Evolutionary conservation across 2,113 vertebrate genomes (phyloP).

Genomic region (Todiramphus chloris): DNA sequence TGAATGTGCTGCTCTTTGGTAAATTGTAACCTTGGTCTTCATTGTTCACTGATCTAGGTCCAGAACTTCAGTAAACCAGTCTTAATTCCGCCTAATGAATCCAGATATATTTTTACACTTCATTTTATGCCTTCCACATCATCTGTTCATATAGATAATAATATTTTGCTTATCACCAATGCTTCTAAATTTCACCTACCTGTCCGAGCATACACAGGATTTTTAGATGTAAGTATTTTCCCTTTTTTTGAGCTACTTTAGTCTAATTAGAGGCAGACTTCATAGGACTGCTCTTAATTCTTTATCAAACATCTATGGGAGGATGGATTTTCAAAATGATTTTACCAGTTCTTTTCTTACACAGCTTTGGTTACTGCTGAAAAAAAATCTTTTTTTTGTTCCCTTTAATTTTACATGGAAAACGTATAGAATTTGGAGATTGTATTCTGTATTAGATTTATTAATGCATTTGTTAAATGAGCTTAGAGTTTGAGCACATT

Average conservation of each 20-base stretch:
- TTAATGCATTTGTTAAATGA: not conserved
- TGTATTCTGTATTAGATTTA: not conserved
- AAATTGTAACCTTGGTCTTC: constrained; percentile 30
- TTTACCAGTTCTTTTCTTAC: not conserved
- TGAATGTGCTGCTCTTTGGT: not conserved
- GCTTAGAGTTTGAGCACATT: not conserved
- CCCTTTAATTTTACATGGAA: not conserved
- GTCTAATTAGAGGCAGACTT: not conserved
- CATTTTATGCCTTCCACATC: constrained; percentile 91
- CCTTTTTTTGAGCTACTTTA: not conserved
- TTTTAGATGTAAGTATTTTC: constrained; percentile 88
- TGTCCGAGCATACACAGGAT: constrained; percentile 95
- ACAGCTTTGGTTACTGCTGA: not conserved
- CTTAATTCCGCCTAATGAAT: constrained; percentile 89
- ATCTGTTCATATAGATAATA: constrained; percentile 93
- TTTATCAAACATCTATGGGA: not conserved
- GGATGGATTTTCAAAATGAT: not conserved
- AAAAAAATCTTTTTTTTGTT: not conserved
- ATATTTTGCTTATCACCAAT: constrained; percentile 96
- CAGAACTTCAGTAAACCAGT: constrained; percentile 94
- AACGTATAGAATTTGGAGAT: not conserved
- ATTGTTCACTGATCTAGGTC: constrained; percentile 77
- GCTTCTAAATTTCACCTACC: constrained; percentile 98
- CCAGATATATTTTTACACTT: constrained; percentile 93
- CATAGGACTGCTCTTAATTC: not conserved